These are phyloP conservation scores for Megaceryle alcyon DNA, from an alignment of 2,797 vertebrate genomes.

Conservation along the genomic window DNA sequence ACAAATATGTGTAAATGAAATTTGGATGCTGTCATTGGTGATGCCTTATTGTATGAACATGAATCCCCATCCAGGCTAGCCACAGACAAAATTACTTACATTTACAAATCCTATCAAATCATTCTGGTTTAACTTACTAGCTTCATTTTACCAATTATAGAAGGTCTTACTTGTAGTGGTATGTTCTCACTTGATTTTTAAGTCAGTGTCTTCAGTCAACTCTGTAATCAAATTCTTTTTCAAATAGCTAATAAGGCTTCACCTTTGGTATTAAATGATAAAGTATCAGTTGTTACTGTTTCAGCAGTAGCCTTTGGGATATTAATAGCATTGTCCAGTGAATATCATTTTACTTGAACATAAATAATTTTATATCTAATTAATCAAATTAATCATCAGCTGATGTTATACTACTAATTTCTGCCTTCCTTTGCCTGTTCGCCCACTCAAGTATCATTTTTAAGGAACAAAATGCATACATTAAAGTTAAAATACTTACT, in stretches of 20 bases:
- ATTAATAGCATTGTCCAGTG: not conserved
- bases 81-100: not conserved
- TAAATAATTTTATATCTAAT: not conserved
- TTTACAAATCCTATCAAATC: not conserved
- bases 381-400: not conserved
- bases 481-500: not conserved
- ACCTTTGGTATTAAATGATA: not conserved
- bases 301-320: not conserved
- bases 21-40: not conserved
- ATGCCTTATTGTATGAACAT: not conserved
- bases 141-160: not conserved
- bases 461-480: not conserved
- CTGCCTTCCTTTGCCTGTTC: not conserved
- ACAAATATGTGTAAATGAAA: not conserved
- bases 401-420: not conserved
- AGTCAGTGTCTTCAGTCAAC: not conserved
- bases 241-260: not conserved
- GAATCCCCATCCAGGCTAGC: not conserved
- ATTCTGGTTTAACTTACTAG: not conserved
- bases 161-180: not conserved
- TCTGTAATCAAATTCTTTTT: not conserved
- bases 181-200: not conserved
- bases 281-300: not conserved
- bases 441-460: not conserved
- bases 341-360: slow-evolving; percentile 2